Evolutionary conservation across 2,113 vertebrate species (phyloP).

Genomic region (Hepsetus odoe): DNA sequence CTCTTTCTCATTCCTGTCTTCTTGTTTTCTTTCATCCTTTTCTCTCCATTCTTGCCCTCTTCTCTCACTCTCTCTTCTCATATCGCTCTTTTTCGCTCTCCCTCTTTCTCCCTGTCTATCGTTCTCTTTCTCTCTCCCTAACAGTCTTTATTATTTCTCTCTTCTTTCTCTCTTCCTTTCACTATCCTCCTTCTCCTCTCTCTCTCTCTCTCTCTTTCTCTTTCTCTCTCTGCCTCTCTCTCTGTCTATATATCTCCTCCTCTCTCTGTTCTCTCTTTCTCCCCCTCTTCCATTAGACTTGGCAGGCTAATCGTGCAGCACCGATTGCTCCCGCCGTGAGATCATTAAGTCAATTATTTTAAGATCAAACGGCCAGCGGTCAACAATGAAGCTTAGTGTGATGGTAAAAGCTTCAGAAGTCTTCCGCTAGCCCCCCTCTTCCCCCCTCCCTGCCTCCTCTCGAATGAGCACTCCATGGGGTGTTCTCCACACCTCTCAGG

Average conservation of each 20-base stretch:
- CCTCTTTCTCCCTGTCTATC: no score
- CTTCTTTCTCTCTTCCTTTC: not conserved
- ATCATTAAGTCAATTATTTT: conserved; percentile 99
- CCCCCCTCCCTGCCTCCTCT: conserved; percentile 74
- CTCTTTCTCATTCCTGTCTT: no score
- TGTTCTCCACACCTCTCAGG: conserved; percentile 90
- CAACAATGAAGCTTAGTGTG: conserved; percentile 98
- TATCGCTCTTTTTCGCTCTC: no score
- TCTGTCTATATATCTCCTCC: conserved; percentile 20
- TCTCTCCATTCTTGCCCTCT: no score
- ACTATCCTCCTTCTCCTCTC: not conserved
- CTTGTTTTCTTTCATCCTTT: no score
- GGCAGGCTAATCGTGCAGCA: conserved; percentile 95
- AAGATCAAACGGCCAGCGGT: conserved; percentile 99
- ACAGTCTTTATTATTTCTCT: not conserved
- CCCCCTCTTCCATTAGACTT: conserved; percentile 90
- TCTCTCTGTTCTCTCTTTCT: conserved; percentile 43
- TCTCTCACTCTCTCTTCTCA: no score
- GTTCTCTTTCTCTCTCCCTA: no score
- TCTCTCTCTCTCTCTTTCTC: no score
- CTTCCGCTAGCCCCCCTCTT: conserved; percentile 59
- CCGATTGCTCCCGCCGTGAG: conserved; percentile 98
- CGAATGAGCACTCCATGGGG: conserved; percentile 93
- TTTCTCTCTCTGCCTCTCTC: no score
- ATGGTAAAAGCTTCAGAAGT: conserved; percentile 96